These are phyloP conservation scores for Caligus rogercresseyi DNA, from an alignment of 1,140 invertebrate species.

Conservation along the genomic window DNA sequence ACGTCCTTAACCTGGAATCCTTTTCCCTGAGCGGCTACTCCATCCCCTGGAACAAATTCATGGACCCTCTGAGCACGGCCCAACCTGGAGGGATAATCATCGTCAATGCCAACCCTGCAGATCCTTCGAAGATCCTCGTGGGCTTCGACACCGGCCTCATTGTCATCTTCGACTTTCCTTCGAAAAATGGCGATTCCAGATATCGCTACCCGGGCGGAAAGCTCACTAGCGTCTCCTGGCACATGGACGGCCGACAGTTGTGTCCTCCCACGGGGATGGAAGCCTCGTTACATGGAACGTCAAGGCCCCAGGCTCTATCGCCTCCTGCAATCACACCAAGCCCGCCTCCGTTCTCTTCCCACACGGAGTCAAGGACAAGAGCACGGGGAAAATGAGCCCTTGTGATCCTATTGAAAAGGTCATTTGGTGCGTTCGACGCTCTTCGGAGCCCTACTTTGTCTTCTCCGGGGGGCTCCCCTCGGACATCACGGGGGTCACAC, in stretches of 20 bases:
- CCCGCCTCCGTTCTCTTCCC: slow-evolving; percentile 65
- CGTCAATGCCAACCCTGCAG: slow-evolving; percentile 11
- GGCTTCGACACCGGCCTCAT: slow-evolving; percentile 86
- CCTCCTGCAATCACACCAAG: slow-evolving; percentile 33
- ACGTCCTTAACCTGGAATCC: slow-evolving; percentile 87
- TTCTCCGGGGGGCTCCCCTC: slow-evolving; percentile 86
- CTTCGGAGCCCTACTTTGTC: slow-evolving; percentile 62
- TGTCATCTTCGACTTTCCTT: slow-evolving; percentile 85
- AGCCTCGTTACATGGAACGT: slow-evolving; percentile 79
- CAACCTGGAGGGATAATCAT: slow-evolving; percentile 1
- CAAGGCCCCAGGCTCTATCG: slow-evolving; percentile 33
- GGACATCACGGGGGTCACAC: slow-evolving; percentile 69
- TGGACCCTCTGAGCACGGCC: slow-evolving; percentile 40
- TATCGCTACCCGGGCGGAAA: slow-evolving; percentile 51
- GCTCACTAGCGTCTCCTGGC: slow-evolving; percentile 76
- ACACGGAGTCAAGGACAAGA: slow-evolving; percentile 81
- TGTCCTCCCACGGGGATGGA: slow-evolving; percentile 87
- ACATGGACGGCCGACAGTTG: slow-evolving; percentile 92
- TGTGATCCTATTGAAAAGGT: slow-evolving; percentile 85
- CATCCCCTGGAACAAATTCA: slow-evolving; percentile 99
- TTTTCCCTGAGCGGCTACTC: slow-evolving; percentile 92
- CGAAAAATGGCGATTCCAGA: slow-evolving; percentile 56
- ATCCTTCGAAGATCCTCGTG: slow-evolving; percentile 60
- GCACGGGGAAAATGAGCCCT: slow-evolving; percentile 54
- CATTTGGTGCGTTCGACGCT: slow-evolving; percentile 44